Evolutionary conservation across 2,797 vertebrate genomes (phyloP).

Genomic region (Peromyscus nudipes): DNA sequence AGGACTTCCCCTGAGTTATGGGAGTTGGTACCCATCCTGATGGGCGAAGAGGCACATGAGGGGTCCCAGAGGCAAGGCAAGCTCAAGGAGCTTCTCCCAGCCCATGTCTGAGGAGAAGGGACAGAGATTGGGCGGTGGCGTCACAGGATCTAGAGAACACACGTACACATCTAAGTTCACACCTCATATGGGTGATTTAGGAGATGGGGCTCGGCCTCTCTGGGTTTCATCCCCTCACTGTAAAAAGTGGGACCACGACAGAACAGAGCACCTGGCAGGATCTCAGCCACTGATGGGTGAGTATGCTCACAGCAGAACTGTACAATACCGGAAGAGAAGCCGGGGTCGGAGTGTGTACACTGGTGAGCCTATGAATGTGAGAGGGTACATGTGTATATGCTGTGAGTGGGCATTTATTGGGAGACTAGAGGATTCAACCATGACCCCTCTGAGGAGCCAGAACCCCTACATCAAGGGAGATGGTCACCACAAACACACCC

Average conservation of each 20-base stretch:
- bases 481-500: neutral
- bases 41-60: neutral
- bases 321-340: neutral
- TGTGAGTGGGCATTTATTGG: neutral
- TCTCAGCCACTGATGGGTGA: neutral
- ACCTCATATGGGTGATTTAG: fast-evolving
- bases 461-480: neutral
- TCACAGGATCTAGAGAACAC: neutral
- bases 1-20: neutral
- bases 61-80: neutral
- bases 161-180: neutral
- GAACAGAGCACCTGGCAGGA: neutral
- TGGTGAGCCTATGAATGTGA: neutral
- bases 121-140: neutral
- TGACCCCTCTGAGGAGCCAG: neutral
- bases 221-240: neutral
- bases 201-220: neutral
- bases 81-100: neutral
- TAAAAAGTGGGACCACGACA: neutral
- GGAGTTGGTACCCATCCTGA: too few species aligned
- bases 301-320: neutral
- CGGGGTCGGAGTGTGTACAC: too few species aligned
- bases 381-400: neutral
- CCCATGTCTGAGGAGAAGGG: neutral
- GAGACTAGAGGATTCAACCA: neutral